Evolutionary conservation across 2,797 vertebrate species (phyloP).

Genomic region (Lacerta agilis): DNA sequence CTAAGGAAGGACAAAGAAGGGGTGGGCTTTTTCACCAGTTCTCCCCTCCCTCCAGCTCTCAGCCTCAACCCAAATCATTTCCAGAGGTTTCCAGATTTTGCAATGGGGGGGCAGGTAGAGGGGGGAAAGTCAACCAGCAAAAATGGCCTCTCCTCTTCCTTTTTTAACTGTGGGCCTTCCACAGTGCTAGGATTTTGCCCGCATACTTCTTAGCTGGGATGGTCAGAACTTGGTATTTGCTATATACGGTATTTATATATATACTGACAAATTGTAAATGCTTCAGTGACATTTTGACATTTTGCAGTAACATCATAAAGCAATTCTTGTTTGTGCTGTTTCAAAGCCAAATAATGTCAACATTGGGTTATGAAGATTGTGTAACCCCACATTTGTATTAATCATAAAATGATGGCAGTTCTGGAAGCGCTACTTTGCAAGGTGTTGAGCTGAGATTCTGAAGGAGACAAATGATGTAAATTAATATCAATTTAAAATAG

Average conservation of each 20-base stretch:
- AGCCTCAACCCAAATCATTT: neutral
- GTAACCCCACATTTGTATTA: conserved; percentile 47
- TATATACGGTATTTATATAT: conserved; percentile 2
- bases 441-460: conserved; percentile 61
- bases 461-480: conserved; percentile 51
- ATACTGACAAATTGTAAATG: conserved; percentile 65
- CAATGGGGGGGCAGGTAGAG: too few relatives aligned
- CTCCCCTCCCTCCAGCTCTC: too few relatives aligned
- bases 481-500: conserved; percentile 39
- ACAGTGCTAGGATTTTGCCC: too few relatives aligned
- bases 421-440: conserved; percentile 65
- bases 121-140: too few relatives aligned
- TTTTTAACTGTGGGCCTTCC: too few relatives aligned
- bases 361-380: conserved; percentile 52
- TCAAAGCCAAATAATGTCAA: conserved; percentile 55
- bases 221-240: conserved; percentile 42
- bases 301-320: conserved; percentile 61
- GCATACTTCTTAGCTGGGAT: conserved; percentile 35
- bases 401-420: conserved; percentile 62
- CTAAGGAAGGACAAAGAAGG: too few relatives aligned
- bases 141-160: too few relatives aligned
- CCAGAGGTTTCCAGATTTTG: too few relatives aligned
- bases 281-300: conserved; percentile 60
- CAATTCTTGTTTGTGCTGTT: conserved; percentile 62
- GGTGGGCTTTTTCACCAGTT: too few relatives aligned